phyloP scores from a whole-genome alignment of 2,888 invertebrate species.

The Amiota minor region DNA sequence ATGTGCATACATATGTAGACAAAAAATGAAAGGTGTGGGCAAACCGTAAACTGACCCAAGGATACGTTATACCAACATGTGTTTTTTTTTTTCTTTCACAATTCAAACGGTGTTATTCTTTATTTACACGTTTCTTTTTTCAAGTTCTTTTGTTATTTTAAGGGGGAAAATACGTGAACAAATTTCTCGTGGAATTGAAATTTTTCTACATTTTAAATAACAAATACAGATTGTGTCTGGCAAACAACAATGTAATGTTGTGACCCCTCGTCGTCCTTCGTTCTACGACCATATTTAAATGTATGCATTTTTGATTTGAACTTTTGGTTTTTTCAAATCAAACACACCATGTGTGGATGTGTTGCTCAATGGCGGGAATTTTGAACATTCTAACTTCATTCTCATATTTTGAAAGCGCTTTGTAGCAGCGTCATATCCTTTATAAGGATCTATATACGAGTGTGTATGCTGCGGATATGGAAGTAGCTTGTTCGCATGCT shows the following conservation, averaged over 20 bases:
- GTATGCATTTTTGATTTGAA: not conserved
- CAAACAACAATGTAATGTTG: too few species aligned
- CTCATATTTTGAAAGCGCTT: constrained; percentile 28
- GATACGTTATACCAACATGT: constrained; percentile 26
- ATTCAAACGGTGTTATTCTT: constrained; percentile 2
- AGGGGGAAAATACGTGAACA: constrained; percentile 22
- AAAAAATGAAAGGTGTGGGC: not conserved
- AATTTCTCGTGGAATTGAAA: not conserved
- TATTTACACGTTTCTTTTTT: constrained; percentile 21
- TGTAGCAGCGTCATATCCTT: not conserved
- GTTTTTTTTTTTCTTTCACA: constrained; percentile 19
- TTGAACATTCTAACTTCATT: constrained; percentile 2
- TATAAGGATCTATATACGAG: not conserved
- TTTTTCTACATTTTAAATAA: not conserved
- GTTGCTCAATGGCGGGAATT: not conserved
- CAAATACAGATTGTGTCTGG: constrained; percentile 5
- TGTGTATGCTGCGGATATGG: not conserved
- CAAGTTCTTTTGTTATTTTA: not conserved
- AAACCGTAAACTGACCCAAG: constrained; percentile 27
- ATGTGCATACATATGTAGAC: constrained; percentile 4
- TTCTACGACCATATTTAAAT: not conserved
- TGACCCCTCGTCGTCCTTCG: too few species aligned
- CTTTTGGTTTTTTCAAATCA: not conserved
- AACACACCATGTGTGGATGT: constrained; percentile 28
- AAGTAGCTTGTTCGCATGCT: not conserved